Evolutionary conservation across 2,888 invertebrate species (phyloP), one percentile per base, ranked within the genome.

Genomic region (Athrips mouffetella): DNA sequence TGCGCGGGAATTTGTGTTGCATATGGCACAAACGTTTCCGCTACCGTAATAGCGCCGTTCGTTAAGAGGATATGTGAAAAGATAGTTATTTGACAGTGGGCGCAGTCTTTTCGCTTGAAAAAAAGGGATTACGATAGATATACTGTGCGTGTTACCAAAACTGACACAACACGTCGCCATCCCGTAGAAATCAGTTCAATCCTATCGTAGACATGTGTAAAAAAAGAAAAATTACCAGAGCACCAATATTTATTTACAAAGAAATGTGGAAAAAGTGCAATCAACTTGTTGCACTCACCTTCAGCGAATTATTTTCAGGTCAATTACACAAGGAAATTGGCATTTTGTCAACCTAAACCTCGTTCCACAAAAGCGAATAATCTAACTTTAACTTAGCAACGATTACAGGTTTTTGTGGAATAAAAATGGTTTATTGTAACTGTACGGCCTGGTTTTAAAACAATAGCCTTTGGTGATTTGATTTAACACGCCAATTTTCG

Each of bases 251-350:
- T n/a, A n/a, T n/a, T n/a, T n/a, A n/a, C n/a, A n/a, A n/a, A n/a
- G n/a, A n/a, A n/a, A n/a, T n/a, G n/a, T n/a, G 16, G 16, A 33
- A 33, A 29, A n/a, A n/a, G 29, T 29, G 64, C 70, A 74, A 73
- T 65, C 57, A 55, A 15, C 49, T 47, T 15, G 35, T 33, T 3
- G 18, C 45, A 50, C 50, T 57, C 63, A 67, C 75, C 76, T 76
- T 75, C 70, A 67, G 62, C 65, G 57, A 54, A 46, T 50, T 54
- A 53, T 67, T 63, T 70, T 63, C 69, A 67, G 65, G 72, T 71
- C 60, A 53, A n/a, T n/a, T 25, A 15, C 40, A 40, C 48, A 52
- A 45, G 53, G 50, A 56, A 63, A 62, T 73, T 76, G 75, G 76
- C 76, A 73, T 55, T 55, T 58, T 65, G 65, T 68, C 74, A 72